Evolutionary conservation across 2,113 vertebrate genomes (phyloP), one percentile per base, ranked within the genome.

Genomic region (Saccopteryx leptura): DNA sequence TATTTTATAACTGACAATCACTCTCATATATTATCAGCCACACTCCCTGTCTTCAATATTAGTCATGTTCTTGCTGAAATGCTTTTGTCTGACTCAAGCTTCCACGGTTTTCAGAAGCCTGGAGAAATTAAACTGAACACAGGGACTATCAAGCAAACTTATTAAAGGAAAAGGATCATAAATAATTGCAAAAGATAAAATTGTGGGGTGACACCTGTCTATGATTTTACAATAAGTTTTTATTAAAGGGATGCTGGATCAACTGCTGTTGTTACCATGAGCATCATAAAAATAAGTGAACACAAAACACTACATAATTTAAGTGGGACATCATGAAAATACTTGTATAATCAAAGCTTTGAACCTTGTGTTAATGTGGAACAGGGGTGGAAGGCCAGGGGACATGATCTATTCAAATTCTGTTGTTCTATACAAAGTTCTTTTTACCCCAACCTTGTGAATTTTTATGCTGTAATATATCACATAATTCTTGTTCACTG

Each of bases 121-220:
- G 8, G 76, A 90, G 31, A 96, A 94, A 71, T 92, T 95, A 88
- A 91, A 69, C 54, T 63, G 39, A n/a, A 69, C 46, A 17, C 15
- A 76, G 65, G 83, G 14, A 75, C n/a, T 69, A 88, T 61, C 3
- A 58, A 93, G 26, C 61, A 81, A 96, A 89, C 39, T 80, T 56
- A 92, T 81, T 87, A 91, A 95, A 83, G 31, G 39, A 90, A 33
- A 89, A 74, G 74, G 28, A 85, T 50, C 58, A 72, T 65, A 86
- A 93, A 83, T 90, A 90, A 94, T 52, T 86, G 26, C 46, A 76
- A 91, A 86, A 85, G 24, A 72, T 28, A 66, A 92, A 92, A 75
- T 24, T 71, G 31, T 6, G 23, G 39, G 79, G 15, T 85, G 63
- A 93, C 13, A 58, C 69, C 46, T 68, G 15, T 90, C 63, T 81